These are phyloP conservation scores for Cololabis saira DNA, from an alignment of 2,113 vertebrate genomes.

Conservation along the genomic window DNA sequence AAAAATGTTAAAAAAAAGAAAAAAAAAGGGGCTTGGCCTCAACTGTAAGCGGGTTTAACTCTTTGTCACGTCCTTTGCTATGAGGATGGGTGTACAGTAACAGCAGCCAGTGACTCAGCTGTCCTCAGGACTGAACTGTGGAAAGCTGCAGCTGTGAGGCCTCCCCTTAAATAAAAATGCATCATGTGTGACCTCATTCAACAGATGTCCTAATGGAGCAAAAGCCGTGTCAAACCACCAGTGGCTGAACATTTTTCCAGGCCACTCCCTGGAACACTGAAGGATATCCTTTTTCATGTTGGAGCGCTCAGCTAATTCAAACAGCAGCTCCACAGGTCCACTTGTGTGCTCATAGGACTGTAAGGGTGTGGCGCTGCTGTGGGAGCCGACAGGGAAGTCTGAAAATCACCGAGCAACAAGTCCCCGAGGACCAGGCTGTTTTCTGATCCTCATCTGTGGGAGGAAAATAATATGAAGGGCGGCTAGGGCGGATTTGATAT, in stretches of 20 bases:
- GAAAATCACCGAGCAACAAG: slow-evolving; percentile 35
- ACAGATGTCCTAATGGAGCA: slow-evolving; percentile 54
- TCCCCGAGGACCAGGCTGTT: slow-evolving; percentile 32
- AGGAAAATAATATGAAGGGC: neutral
- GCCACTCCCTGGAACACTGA: slow-evolving; percentile 61
- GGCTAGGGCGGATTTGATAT: too few species aligned
- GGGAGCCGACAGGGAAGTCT: slow-evolving; percentile 30
- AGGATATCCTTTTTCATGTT: slow-evolving; percentile 59
- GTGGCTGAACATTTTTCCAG: slow-evolving; percentile 39
- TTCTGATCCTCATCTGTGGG: slow-evolving; percentile 3
- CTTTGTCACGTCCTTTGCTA: too few species aligned
- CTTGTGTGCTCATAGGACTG: slow-evolving; percentile 32
- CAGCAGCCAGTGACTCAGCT: slow-evolving; percentile 52
- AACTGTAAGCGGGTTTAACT: too few species aligned
- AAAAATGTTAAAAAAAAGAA: too few species aligned
- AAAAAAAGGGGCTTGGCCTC: too few species aligned
- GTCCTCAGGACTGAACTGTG: slow-evolving; percentile 19
- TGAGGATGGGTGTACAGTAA: slow-evolving; percentile 7
- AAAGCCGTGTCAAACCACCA: slow-evolving; percentile 25
- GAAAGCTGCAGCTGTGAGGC: slow-evolving; percentile 50
- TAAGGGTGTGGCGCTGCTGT: slow-evolving; percentile 56
- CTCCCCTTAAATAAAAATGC: slow-evolving; percentile 38
- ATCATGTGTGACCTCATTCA: slow-evolving; percentile 60
- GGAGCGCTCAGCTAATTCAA: slow-evolving; percentile 49
- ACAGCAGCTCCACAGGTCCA: slow-evolving; percentile 63